A percentile compares a stretch with the other conserved stretches of the same genome.
Conservation (phyloP, 2,888 invertebrate species). For the Tachina fera region DNA sequence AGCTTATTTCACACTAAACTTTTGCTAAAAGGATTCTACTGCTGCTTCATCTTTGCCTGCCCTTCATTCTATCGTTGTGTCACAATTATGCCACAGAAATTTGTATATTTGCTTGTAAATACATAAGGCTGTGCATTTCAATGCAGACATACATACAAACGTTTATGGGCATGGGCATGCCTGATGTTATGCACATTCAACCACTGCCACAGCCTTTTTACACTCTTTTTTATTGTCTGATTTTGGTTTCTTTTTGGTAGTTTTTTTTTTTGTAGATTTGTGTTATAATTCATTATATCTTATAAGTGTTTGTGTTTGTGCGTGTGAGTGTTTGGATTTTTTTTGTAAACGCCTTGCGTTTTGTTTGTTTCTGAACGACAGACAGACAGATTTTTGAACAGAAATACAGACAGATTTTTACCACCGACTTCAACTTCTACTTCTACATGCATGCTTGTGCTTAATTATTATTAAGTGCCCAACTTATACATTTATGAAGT, state of each 20-base stretch:
- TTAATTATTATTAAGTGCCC: constrained; percentile 75
- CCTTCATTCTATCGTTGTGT: not conserved
- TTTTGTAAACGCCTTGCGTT: constrained; percentile 52
- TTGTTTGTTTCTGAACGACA: constrained; percentile 30
- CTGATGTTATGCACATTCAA: constrained; percentile 52
- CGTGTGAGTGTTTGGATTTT: not conserved
- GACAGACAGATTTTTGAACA: not conserved
- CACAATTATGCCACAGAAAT: constrained; percentile 28
- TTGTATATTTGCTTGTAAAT: constrained; percentile 5
- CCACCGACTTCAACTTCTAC: constrained; percentile 17
- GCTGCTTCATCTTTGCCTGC: not conserved
- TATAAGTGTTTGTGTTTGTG: constrained; percentile 1
- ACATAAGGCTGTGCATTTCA: constrained; percentile 19
- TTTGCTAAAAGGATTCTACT: constrained; percentile 47
- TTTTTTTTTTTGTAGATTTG: constrained; percentile 21
- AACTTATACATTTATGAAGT: constrained; percentile 72
- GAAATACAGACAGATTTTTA: not conserved
- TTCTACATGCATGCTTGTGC: constrained; percentile 60
- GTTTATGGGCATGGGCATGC: constrained; percentile 54
- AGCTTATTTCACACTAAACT: constrained; percentile 67
- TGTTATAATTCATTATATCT: constrained; percentile 42
- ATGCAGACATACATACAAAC: constrained; percentile 35
- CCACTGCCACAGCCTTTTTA: constrained; percentile 34
- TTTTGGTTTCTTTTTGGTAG: constrained; percentile 47
- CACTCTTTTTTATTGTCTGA: constrained; percentile 53